phyloP scores from a whole-genome alignment of 1,140 invertebrate species.

The Orussus abietinus region DNA sequence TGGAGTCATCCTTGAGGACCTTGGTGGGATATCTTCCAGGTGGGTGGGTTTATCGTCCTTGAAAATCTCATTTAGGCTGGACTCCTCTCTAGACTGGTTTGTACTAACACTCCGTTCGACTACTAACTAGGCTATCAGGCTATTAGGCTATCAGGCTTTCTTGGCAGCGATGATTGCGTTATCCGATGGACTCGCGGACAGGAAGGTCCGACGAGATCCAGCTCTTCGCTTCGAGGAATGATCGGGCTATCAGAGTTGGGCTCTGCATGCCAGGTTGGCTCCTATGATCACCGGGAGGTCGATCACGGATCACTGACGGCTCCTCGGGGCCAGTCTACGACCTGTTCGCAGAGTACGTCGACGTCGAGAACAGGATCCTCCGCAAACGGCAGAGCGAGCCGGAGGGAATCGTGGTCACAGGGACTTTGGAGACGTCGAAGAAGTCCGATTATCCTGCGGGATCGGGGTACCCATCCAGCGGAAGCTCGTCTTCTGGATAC shows the following conservation, averaged over 20 bases:
- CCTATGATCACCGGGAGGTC: slow-evolving; percentile 7
- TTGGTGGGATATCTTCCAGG: no score
- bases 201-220: no score
- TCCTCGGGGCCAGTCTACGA: slow-evolving; percentile 29
- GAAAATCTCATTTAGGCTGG: no score
- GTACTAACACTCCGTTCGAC: no score
- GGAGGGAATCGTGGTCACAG: background rate
- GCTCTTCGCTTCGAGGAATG: no score
- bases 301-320: slow-evolving; percentile 9
- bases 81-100: no score
- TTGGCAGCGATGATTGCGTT: no score
- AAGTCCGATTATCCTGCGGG: slow-evolving; percentile 8
- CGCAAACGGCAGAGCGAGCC: background rate
- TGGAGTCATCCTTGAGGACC: no score
- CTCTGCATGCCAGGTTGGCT: slow-evolving; percentile 24
- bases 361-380: slow-evolving; percentile 19
- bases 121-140: no score
- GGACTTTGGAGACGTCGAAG: background rate
- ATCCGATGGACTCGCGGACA: background rate
- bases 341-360: slow-evolving; percentile 43
- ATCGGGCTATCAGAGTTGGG: slow-evolving; percentile 16
- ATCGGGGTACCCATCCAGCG: background rate
- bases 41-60: no score
- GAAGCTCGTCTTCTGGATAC: slow-evolving; percentile 15
- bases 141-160: no score